These are phyloP conservation scores for Synodontis membranacea DNA, from an alignment of 2,113 vertebrate genomes.

Conservation along the genomic window DNA sequence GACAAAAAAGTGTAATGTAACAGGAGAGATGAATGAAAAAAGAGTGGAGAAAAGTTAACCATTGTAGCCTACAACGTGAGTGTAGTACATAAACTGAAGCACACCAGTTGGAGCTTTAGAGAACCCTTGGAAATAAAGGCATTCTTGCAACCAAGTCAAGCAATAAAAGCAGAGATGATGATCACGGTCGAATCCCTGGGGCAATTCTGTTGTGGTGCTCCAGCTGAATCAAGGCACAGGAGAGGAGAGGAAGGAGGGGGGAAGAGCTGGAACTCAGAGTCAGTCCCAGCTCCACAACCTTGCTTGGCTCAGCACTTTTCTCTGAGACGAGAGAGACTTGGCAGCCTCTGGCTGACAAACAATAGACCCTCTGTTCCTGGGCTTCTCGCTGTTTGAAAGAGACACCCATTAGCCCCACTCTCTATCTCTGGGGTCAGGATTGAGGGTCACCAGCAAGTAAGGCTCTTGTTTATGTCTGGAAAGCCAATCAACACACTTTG, in stretches of 20 bases:
- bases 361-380: slow-evolving; percentile 75
- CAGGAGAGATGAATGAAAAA: background rate
- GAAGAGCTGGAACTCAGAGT: background rate
- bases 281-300: slow-evolving; percentile 40
- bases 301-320: slow-evolving; percentile 66
- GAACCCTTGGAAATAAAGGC: slow-evolving; percentile 4
- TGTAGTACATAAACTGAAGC: background rate
- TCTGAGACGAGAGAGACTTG: slow-evolving; percentile 64
- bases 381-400: slow-evolving; percentile 71
- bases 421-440: slow-evolving; percentile 76
- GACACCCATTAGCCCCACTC: slow-evolving; percentile 76
- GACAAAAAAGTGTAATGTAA: background rate
- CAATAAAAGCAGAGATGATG: slow-evolving; percentile 22
- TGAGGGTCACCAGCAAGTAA: slow-evolving; percentile 72
- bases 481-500: slow-evolving; percentile 74
- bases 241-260: background rate
- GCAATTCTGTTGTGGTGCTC: slow-evolving; percentile 37
- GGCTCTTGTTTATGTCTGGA: slow-evolving; percentile 78
- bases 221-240: background rate
- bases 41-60: background rate
- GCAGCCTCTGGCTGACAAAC: slow-evolving; percentile 65
- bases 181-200: slow-evolving; percentile 38
- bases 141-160: slow-evolving; percentile 21
- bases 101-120: slow-evolving; percentile 13
- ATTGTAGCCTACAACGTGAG: background rate